A percentile compares a stretch with the other conserved stretches of the same genome.
Evolutionary conservation across 2,113 vertebrate species (phyloP).

Genomic region (Cairina moschata): DNA sequence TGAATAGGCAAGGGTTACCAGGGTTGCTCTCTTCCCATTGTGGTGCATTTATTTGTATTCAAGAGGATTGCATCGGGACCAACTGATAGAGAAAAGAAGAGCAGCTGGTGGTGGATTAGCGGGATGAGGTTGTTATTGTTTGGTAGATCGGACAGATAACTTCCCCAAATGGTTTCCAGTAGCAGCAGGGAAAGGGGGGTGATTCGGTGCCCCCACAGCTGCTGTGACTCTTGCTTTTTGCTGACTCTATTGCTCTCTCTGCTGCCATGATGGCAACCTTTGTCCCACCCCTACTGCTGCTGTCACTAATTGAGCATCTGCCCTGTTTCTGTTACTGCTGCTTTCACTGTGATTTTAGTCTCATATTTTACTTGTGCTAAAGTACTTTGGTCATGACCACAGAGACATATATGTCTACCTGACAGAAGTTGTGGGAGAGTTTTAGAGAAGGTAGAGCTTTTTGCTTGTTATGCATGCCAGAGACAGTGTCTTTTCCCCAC

Average conservation of each 20-base stretch:
- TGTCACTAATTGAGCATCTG: slow-evolving; percentile 32
- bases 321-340: background rate
- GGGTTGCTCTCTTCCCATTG: background rate
- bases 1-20: background rate
- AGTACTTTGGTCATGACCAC: background rate
- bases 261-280: slow-evolving; percentile 5
- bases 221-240: background rate
- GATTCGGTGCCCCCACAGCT: background rate
- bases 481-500: background rate
- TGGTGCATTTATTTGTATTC: slow-evolving; percentile 7
- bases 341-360: background rate
- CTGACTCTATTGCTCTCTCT: background rate
- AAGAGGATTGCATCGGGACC: background rate
- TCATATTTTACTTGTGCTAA: background rate
- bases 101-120: slow-evolving; percentile 50
- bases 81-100: background rate
- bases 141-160: slow-evolving; percentile 20
- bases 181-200: background rate
- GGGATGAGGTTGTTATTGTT: slow-evolving; percentile 21
- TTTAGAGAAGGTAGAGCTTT: background rate
- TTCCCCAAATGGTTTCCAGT: background rate
- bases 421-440: background rate
- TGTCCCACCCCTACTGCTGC: slow-evolving; percentile 39
- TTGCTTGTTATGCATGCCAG: background rate
- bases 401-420: background rate